Evolutionary conservation across 2,888 invertebrate species (phyloP).

Genomic region (Campopleginae sp.): DNA sequence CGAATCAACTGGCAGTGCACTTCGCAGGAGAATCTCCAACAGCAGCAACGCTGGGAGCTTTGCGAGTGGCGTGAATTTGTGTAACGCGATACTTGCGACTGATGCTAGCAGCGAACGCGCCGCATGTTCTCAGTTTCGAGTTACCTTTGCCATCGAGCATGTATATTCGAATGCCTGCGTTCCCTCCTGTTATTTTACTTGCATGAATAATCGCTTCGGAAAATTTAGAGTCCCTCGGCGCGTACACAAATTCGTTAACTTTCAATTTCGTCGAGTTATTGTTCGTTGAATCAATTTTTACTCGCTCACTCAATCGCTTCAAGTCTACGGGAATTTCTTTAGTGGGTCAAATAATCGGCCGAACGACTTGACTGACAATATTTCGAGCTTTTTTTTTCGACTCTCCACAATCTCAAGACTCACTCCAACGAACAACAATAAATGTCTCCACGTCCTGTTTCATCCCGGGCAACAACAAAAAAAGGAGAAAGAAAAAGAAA

Average conservation of each 20-base stretch:
- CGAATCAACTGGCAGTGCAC: conserved; percentile 39
- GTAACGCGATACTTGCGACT: conserved; percentile 63
- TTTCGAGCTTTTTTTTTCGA: neutral
- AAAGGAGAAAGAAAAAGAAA: neutral
- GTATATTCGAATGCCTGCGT: neutral
- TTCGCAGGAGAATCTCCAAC: conserved; percentile 45
- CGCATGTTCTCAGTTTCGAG: conserved; percentile 52
- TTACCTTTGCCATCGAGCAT: conserved; percentile 45
- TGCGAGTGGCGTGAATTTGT: conserved; percentile 63
- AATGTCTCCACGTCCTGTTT: conserved; percentile 11
- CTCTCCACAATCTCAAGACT: neutral
- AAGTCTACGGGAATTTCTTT: neutral
- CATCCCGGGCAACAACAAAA: neutral
- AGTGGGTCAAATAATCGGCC: neutral
- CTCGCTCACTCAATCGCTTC: neutral
- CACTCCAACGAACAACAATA: conserved; percentile 7
- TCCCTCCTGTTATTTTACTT: neutral
- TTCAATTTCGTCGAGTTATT: neutral
- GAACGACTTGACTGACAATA: neutral
- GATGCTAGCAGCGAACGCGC: conserved; percentile 33
- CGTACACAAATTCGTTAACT: neutral
- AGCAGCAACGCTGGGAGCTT: conserved; percentile 41
- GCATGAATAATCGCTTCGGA: conserved; percentile 28
- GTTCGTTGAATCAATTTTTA: neutral
- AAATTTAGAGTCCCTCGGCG: conserved; percentile 16